Evolutionary conservation across 2,113 vertebrate genomes (phyloP), one percentile per base, ranked within the genome.

Genomic region (Anthoscopus minutus): DNA sequence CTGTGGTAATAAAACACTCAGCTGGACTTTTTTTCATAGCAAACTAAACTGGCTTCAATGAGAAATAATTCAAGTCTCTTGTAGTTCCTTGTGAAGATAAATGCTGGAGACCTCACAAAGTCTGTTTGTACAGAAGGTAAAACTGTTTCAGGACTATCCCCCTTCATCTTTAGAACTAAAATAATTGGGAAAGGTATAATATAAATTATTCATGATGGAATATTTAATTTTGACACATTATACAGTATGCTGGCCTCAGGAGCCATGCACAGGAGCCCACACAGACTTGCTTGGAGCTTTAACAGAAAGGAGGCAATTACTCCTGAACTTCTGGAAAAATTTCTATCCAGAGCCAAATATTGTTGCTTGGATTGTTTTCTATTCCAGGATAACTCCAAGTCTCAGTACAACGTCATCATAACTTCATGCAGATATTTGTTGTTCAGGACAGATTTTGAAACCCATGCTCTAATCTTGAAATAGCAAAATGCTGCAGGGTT

Each of bases 401-500:
- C 86, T 90, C 33, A 3, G 77, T 64, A 13, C 50, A 44, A 37
- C 38, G 31, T 94, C 86, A 78, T 33, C 53, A 1, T 11, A 84
- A 51, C 51, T 86, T 71, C 60, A 4, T 91, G 83, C 40, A 72
- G 84, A 64, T 57, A 92, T 92, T 94, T 93, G 51, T 81, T 79
- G 65, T 30, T 74, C 60, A 30, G 81, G 73, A 81, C 25, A 45
- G 66, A 60, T 60, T 83, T 71, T 81, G 72, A 83, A 95, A 70
- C 73, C 64, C 58, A 0, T 70, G 45, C 82, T 90, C 21, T 37
- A 28, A 81, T 57, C 95, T 94, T 4, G 64, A 95, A 96, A 96
- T 96, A 96, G 94, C 62, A 93, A 93, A 96, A 83, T 10, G 88
- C 83, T 88, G 76, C 92, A 92, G 82, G 91, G 95, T 95, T 96